phyloP scores from a whole-genome alignment of 53 echinoderm and acorn worm species.

The Luidia sarsii region DNA sequence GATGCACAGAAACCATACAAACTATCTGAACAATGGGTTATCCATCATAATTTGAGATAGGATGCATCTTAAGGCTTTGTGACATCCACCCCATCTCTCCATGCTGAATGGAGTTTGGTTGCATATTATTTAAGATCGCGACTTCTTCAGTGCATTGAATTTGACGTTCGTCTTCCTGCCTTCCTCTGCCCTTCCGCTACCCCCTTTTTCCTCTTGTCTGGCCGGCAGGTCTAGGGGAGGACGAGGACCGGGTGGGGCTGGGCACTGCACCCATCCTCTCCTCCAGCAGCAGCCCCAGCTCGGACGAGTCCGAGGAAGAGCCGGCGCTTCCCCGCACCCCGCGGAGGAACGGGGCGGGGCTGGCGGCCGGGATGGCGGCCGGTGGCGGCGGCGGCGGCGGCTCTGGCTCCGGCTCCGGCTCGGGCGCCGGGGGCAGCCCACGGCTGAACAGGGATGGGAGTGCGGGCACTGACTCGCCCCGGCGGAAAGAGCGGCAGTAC shows the following conservation, averaged over 20 bases:
- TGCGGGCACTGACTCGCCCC: slow-evolving; percentile 63
- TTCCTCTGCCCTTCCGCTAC: too few relatives aligned
- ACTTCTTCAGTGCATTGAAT: too few relatives aligned
- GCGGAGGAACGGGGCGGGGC: slow-evolving; percentile 4
- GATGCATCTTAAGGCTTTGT: too few relatives aligned
- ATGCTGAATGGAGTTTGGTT: too few relatives aligned
- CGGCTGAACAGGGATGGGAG: slow-evolving; percentile 26
- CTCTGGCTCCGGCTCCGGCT: slow-evolving; percentile 7
- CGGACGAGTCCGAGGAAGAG: slow-evolving; percentile 74
- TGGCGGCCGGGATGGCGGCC: neutral
- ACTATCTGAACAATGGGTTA: too few relatives aligned
- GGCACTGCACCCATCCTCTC: slow-evolving; percentile 51
- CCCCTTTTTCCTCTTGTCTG: too few relatives aligned
- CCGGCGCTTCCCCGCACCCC: neutral
- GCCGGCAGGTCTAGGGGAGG: slow-evolving; percentile 42
- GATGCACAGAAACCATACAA: too few relatives aligned
- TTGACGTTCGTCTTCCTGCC: too few relatives aligned
- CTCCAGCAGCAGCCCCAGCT: slow-evolving; percentile 66
- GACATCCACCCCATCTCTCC: too few relatives aligned
- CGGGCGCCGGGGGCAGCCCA: slow-evolving; percentile 16
- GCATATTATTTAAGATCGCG: too few relatives aligned
- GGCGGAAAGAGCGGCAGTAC: slow-evolving; percentile 72
- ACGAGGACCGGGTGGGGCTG: slow-evolving; percentile 55
- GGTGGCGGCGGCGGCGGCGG: slow-evolving; percentile 4
- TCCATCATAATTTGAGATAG: too few relatives aligned